Evolutionary conservation across 2,888 invertebrate genomes (phyloP), one percentile per base, ranked within the genome.

Genomic region (Tyria jacobaeae): DNA sequence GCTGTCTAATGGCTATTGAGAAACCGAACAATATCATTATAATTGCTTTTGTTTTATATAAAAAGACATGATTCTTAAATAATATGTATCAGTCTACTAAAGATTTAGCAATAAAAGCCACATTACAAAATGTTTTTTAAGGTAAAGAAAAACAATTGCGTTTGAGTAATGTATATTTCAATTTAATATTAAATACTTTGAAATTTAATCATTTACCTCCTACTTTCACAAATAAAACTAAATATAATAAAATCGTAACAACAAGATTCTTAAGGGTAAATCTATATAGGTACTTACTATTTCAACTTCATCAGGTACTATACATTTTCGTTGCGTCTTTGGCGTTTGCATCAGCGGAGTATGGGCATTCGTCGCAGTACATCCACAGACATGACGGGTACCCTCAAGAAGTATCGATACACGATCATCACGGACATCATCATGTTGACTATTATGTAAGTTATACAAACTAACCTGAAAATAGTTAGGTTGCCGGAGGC

Each of bases 301-400:
- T 25, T 27, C n/a, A 12, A 1, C n/a, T 24, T 39, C 15, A 15
- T 34, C 56, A 76, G 77, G 58, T 60, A 0, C 14, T 70, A 5
- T 60, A 25, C 24, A 24, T 74, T 6, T 34, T 73, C 24, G 51
- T 49, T 17, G 39, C 62, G 5, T 12, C 62, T 53, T 56, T 85
- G 1, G 70, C 78, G 7, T 77, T 79, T 10, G 79, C 72, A 0
- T 73, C 78, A 2, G 85, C 82, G 81, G 72, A 83, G 81, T 67
- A 88, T 82, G 85, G 83, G 0, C 86, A 81, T 72, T 90, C 90
- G 0, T 86, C 88, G 7, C 89, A 90, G 71, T 83, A 87, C 69
- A 84, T 91, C 51, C 65, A 71, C 34, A 71, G 65, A 35, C 66
- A 78, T 15, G 78, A 75, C 4, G 68, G 69, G n/a, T 73, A 78